Percentiles rank a stretch among this genome's conserved stretches.
Conservation (phyloP, 2,113 vertebrate genomes). For the Tylochromis polylepis region DNA sequence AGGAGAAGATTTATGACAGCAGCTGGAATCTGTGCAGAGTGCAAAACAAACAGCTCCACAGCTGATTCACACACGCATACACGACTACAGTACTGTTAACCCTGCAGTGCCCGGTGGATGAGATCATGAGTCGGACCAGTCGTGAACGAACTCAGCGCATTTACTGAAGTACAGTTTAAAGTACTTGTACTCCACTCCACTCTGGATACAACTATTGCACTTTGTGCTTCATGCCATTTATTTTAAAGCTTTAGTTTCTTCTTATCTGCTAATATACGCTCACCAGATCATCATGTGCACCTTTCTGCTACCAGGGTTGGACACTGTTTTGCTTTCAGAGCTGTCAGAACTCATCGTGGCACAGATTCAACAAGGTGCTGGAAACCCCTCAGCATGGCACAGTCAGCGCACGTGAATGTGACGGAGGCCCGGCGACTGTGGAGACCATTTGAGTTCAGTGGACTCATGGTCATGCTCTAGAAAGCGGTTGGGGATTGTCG, state of each 20-base stretch:
- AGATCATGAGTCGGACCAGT: not conserved
- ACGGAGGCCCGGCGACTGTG: no score
- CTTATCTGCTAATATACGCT: not conserved
- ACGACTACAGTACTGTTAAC: not conserved
- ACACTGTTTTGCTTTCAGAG: not conserved
- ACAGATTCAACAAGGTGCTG: no score
- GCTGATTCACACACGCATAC: not conserved
- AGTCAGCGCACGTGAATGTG: no score
- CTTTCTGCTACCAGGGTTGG: not conserved
- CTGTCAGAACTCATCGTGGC: no score
- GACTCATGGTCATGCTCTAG: no score
- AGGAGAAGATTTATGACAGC: not conserved
- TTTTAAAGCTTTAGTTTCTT: not conserved
- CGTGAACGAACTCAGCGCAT: not conserved
- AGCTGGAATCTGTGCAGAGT: not conserved
- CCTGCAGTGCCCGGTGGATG: rapidly evolving
- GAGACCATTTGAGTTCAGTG: no score
- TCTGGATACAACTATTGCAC: not conserved
- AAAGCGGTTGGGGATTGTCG: no score
- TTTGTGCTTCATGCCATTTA: rapidly evolving
- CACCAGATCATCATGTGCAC: rapidly evolving
- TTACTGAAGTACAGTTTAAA: not conserved
- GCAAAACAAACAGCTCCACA: not conserved
- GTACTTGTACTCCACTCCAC: not conserved
- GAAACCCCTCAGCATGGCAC: no score